Percentiles rank a stretch among this genome's conserved stretches.
Conservation (phyloP, 1,140 invertebrate genomes). For the Ceratina calcarata region DNA sequence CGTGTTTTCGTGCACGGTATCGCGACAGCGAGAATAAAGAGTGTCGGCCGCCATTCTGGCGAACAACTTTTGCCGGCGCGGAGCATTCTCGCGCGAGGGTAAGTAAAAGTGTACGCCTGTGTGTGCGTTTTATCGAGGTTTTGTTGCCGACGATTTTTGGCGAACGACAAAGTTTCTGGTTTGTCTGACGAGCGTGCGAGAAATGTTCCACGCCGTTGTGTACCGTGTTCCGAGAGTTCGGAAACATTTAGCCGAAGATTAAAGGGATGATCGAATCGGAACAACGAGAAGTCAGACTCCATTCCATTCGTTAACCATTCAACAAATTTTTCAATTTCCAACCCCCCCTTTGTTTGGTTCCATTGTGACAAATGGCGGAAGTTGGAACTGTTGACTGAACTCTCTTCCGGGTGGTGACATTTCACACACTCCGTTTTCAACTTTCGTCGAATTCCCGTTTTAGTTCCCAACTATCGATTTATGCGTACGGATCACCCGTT, state of each 20-base stretch:
- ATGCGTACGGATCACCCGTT: conserved; percentile 1
- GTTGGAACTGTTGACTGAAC: neutral
- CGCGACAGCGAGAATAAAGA: conserved; percentile 44
- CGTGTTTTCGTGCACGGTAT: conserved; percentile 45
- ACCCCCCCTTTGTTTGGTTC: no score
- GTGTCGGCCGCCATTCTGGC: conserved; percentile 12
- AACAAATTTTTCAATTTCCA: no score
- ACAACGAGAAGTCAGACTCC: no score
- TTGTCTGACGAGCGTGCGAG: conserved; percentile 12
- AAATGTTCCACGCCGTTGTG: conserved; percentile 5
- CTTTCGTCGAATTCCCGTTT: conserved; percentile 7
- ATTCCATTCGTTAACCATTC: no score
- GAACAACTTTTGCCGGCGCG: conserved; percentile 26
- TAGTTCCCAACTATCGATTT: conserved; percentile 4
- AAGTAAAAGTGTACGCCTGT: no score
- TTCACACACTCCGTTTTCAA: conserved; percentile 1
- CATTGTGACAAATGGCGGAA: no score
- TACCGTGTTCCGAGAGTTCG: neutral
- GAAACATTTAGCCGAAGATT: no score
- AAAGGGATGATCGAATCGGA: no score
- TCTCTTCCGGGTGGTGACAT: neutral
- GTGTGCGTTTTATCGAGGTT: neutral
- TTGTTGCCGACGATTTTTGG: conserved; percentile 20
- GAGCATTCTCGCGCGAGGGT: neutral
- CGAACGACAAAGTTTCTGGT: neutral